phyloP scores from a whole-genome alignment of 2,113 vertebrate species.

The human (Homo sapiens) region GRCh38 chr19:43538501-43539000 shows the following conservation, averaged over 20 bases:
- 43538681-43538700: neutral
- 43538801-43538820: neutral
- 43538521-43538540: neutral
- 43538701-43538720: neutral
- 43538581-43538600: neutral
- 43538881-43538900: neutral
- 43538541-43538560: neutral
- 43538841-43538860: neutral
- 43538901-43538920: neutral
- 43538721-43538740: neutral
- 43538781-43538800: neutral
- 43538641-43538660: neutral
- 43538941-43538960: neutral
- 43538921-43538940: neutral
- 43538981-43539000: neutral
- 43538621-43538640: neutral
- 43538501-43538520: neutral
- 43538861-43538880: neutral
- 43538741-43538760: neutral
- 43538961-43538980: too few relatives aligned
- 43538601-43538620: neutral
- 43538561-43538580: neutral
- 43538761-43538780: neutral
- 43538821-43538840: neutral
- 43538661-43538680: neutral